phyloP scores from a whole-genome alignment of 1,140 invertebrate genomes.

The Ceratina japonica region DNA sequence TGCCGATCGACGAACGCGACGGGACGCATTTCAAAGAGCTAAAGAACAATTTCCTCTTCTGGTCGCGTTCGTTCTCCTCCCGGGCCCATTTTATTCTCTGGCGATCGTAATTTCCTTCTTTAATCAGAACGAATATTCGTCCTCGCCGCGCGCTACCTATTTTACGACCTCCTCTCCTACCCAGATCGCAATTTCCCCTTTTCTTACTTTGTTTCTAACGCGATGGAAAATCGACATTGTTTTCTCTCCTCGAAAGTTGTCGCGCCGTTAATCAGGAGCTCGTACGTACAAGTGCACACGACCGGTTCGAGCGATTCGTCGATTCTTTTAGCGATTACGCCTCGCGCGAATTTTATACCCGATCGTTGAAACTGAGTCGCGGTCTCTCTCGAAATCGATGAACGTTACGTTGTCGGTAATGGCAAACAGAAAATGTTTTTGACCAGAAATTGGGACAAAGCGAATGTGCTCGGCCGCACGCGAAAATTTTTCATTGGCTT shows the following conservation, averaged over 20 bases:
- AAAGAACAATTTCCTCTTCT: conserved; percentile 30
- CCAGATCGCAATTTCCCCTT: conserved; percentile 12
- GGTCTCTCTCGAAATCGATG: too few relatives aligned
- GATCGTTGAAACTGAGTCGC: too few relatives aligned
- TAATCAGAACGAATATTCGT: conserved; percentile 44
- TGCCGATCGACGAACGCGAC: background rate
- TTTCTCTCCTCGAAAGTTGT: background rate
- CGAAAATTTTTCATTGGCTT: too few relatives aligned
- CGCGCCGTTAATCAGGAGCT: background rate
- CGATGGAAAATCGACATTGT: background rate
- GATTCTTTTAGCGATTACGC: too few relatives aligned
- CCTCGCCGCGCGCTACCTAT: background rate
- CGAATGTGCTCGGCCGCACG: too few relatives aligned
- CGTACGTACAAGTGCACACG: background rate
- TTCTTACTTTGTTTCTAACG: conserved; percentile 25
- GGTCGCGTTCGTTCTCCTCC: conserved; percentile 19
- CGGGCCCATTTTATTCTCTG: conserved; percentile 12
- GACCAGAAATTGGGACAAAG: too few relatives aligned
- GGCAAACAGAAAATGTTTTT: too few relatives aligned
- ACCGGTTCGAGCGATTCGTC: too few relatives aligned
- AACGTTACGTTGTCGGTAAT: too few relatives aligned
- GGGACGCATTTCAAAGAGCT: background rate
- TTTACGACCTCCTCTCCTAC: background rate
- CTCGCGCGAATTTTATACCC: too few relatives aligned
- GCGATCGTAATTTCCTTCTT: conserved; percentile 40